phyloP scores from a whole-genome alignment of 2,113 vertebrate species.

The Melanotaenia duboulayi region DNA sequence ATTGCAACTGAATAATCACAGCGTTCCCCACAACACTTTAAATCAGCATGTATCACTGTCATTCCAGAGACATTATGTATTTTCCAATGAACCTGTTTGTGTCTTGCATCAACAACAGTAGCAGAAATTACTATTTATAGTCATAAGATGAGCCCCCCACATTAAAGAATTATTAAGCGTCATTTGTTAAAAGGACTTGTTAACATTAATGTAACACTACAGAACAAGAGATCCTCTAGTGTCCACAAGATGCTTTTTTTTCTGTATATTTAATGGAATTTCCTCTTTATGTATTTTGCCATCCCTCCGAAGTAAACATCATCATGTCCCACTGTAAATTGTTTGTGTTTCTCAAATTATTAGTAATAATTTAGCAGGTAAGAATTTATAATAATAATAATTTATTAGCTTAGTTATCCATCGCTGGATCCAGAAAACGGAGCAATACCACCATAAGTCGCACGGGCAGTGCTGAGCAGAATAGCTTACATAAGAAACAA shows the following conservation, averaged over 20 bases:
- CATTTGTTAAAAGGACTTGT: constrained; percentile 11
- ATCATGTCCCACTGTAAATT: too few species aligned
- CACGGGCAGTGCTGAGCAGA: too few species aligned
- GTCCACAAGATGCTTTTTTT: neutral
- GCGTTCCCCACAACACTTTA: too few species aligned
- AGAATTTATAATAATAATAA: too few species aligned
- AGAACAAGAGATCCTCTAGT: constrained; percentile 3
- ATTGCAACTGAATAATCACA: too few species aligned
- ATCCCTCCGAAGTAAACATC: too few species aligned
- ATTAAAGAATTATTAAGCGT: constrained; percentile 19
- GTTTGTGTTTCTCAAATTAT: too few species aligned
- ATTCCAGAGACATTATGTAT: constrained; percentile 43
- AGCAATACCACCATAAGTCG: too few species aligned
- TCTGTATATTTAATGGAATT: neutral
- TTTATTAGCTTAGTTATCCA: too few species aligned
- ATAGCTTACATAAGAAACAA: too few species aligned
- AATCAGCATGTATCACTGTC: constrained; percentile 17
- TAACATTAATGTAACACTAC: constrained; percentile 8
- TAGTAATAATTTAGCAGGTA: too few species aligned
- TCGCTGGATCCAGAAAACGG: too few species aligned
- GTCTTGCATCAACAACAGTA: constrained; percentile 22
- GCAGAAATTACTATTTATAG: constrained; percentile 51
- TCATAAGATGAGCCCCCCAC: constrained; percentile 18
- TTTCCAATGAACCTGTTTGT: constrained; percentile 43
- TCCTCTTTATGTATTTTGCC: neutral